A percentile compares a stretch with the other conserved stretches of the same genome.
phyloP scores from a whole-genome alignment of 2,113 vertebrate genomes.

The Romanogobio albipinnatus region DNA sequence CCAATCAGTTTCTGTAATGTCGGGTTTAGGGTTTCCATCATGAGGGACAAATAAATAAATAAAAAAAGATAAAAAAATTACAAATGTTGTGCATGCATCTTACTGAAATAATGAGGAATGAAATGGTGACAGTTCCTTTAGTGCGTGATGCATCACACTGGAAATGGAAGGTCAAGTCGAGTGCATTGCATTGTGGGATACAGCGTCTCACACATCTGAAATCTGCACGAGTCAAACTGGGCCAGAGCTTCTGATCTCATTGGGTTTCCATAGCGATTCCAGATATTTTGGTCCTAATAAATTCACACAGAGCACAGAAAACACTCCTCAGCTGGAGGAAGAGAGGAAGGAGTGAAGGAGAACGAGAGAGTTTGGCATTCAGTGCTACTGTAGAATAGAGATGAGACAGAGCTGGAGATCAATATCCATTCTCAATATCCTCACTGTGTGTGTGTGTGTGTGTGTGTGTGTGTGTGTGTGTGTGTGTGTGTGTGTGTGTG shows the following conservation, averaged over 20 bases:
- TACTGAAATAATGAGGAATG: too few species aligned
- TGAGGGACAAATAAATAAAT: too few species aligned
- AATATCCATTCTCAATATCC: slow-evolving; percentile 53
- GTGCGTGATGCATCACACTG: too few species aligned
- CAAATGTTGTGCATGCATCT: too few species aligned
- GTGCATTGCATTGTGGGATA: neutral
- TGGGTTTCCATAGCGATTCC: slow-evolving; percentile 41
- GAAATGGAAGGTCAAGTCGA: neutral
- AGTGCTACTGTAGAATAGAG: slow-evolving; percentile 48
- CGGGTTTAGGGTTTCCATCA: too few species aligned
- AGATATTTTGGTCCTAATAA: slow-evolving; percentile 34
- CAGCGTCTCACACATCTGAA: neutral
- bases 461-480: too few species aligned
- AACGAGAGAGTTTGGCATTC: slow-evolving; percentile 34
- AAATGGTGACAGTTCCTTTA: too few species aligned
- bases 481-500: too few species aligned
- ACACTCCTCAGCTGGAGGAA: neutral
- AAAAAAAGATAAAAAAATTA: too few species aligned
- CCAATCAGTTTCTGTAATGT: too few species aligned
- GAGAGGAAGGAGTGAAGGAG: neutral
- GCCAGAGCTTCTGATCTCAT: slow-evolving; percentile 22
- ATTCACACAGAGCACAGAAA: slow-evolving; percentile 25
- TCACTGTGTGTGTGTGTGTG: too few species aligned
- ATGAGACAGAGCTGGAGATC: slow-evolving; percentile 52
- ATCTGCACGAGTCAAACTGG: neutral